These are phyloP conservation scores for Pseudochromis fuscus DNA, from an alignment of 2,797 vertebrate species.

Conservation along the genomic window DNA sequence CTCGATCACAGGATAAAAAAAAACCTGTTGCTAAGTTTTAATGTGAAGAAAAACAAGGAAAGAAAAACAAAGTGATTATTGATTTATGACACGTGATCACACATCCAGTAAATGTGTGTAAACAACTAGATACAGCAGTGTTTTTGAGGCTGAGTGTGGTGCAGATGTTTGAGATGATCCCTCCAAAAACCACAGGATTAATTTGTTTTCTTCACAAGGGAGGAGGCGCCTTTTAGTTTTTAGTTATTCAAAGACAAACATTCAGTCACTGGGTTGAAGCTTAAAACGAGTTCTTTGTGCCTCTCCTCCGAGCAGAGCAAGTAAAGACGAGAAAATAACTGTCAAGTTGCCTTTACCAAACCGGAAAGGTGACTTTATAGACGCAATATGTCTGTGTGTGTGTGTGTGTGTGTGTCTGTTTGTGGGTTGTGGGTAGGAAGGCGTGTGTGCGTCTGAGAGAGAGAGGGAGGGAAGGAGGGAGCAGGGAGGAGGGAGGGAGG, in stretches of 20 bases:
- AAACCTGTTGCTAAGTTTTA: too few relatives aligned
- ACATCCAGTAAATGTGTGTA: too few relatives aligned
- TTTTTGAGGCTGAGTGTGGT: too few relatives aligned
- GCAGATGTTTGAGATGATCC: neutral
- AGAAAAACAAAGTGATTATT: too few relatives aligned
- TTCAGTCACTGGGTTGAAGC: too few relatives aligned
- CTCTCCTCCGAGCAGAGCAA: slow-evolving; percentile 69
- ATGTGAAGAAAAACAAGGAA: too few relatives aligned
- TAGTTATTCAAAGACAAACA: too few relatives aligned
- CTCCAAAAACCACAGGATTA: slow-evolving; percentile 25
- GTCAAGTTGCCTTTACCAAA: slow-evolving; percentile 71
- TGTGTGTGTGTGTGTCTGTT: slow-evolving; percentile 8
- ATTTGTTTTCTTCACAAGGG: slow-evolving; percentile 23
- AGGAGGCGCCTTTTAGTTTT: slow-evolving; percentile 32
- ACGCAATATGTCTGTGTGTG: neutral
- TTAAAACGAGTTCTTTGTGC: slow-evolving; percentile 31
- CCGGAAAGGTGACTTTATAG: slow-evolving; percentile 73
- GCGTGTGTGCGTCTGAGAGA: slow-evolving; percentile 2
- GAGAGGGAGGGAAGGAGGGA: slow-evolving; percentile 23
- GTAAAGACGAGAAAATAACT: slow-evolving; percentile 81
- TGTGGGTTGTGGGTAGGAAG: slow-evolving; percentile 9
- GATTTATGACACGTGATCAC: too few relatives aligned
- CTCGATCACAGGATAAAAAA: too few relatives aligned
- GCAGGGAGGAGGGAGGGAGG: slow-evolving; percentile 10
- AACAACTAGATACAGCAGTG: too few relatives aligned